Conservation (phyloP, 2,797 vertebrate genomes). For the Fistularia tabacaria region DNA sequence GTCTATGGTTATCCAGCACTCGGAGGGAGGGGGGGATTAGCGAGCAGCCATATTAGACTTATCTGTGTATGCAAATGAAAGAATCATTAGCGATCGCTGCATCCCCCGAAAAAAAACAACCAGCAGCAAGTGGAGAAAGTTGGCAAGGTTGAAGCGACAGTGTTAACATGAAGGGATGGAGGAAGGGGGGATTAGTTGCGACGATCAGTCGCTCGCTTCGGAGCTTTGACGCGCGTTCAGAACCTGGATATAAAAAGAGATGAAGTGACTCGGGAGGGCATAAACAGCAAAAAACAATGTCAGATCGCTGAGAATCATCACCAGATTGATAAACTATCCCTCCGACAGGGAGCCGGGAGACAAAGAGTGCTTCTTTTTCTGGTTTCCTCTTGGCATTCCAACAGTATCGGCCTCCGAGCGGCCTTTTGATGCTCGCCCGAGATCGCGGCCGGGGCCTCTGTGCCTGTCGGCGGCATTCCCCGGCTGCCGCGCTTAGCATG, state of each 20-base stretch:
- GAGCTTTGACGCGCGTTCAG: slow-evolving; percentile 22
- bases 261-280: background rate
- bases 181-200: slow-evolving; percentile 50
- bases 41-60: slow-evolving; percentile 73
- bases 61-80: slow-evolving; percentile 78
- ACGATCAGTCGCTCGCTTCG: slow-evolving; percentile 30
- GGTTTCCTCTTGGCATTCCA: slow-evolving; percentile 48
- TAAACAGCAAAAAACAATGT: background rate
- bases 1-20: slow-evolving; percentile 72
- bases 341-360: too few species aligned
- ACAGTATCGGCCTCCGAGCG: slow-evolving; percentile 41
- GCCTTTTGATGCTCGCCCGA: slow-evolving; percentile 47
- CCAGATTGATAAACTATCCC: too few species aligned
- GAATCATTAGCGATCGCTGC: slow-evolving; percentile 75
- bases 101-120: slow-evolving; percentile 66
- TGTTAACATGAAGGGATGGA: slow-evolving; percentile 36
- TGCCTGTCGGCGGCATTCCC: slow-evolving; percentile 22
- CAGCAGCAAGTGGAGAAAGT: slow-evolving; percentile 68
- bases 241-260: slow-evolving; percentile 3
- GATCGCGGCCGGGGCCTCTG: slow-evolving; percentile 40
- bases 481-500: slow-evolving; percentile 43
- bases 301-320: too few species aligned
- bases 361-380: slow-evolving; percentile 12
- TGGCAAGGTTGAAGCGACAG: slow-evolving; percentile 70
- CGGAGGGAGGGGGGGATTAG: slow-evolving; percentile 73